These are phyloP conservation scores for Antechinus flavipes DNA, from an alignment of 2,113 vertebrate genomes.

Conservation along the genomic window DNA sequence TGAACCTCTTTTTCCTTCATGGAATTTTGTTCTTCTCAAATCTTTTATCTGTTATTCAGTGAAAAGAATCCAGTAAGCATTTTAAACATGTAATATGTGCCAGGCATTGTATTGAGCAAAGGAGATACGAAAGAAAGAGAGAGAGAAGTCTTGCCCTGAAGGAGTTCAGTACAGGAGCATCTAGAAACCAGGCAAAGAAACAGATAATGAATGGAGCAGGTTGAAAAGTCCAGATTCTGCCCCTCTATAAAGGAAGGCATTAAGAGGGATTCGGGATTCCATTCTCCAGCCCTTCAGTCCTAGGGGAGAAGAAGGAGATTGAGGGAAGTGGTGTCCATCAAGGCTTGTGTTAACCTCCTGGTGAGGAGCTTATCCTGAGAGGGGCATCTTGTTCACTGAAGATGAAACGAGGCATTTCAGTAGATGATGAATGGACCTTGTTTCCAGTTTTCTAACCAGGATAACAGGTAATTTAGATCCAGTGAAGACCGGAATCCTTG, in stretches of 20 bases:
- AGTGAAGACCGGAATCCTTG: background rate
- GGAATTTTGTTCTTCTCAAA: conserved; percentile 20
- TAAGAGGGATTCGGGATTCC: background rate
- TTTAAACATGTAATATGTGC: background rate
- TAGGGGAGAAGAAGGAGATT: background rate
- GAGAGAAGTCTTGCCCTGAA: background rate
- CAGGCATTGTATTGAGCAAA: background rate
- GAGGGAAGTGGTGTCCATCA: background rate
- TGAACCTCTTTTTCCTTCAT: conserved; percentile 34
- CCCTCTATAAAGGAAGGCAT: background rate
- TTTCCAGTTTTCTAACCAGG: background rate
- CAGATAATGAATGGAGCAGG: background rate
- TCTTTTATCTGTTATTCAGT: background rate
- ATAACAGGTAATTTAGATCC: background rate
- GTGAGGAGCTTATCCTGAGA: background rate
- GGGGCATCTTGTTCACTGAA: background rate
- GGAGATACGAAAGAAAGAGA: background rate
- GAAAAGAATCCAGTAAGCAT: background rate
- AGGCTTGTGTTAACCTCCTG: background rate
- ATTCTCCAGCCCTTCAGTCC: background rate
- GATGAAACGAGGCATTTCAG: background rate
- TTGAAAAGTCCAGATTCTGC: background rate
- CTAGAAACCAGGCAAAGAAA: background rate
- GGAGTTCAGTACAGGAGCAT: background rate
- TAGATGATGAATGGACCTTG: background rate